phyloP scores from a whole-genome alignment of 2,113 vertebrate species.

The Hypomesus transpacificus region DNA sequence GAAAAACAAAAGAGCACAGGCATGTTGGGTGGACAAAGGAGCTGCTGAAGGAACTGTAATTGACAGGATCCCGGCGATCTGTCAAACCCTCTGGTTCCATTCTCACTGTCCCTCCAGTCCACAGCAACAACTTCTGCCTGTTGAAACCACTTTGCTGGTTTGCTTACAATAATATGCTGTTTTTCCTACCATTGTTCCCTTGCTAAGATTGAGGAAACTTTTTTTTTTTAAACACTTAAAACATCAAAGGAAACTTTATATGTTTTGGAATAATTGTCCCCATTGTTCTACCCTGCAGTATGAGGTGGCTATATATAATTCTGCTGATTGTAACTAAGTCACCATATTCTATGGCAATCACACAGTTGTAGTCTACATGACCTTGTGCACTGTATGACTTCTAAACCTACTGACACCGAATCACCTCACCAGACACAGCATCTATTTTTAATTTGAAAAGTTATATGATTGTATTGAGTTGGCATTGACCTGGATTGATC shows the following conservation, averaged over 20 bases:
- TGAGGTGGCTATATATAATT: no score
- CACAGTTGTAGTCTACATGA: no score
- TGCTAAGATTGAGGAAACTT: neutral
- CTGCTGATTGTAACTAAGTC: no score
- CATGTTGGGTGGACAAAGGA: slow-evolving; percentile 44
- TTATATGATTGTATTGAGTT: no score
- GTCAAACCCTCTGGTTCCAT: slow-evolving; percentile 33
- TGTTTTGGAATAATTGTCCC: neutral
- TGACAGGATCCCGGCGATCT: slow-evolving; percentile 43
- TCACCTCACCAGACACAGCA: no score
- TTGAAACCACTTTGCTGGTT: slow-evolving; percentile 15
- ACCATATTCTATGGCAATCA: no score
- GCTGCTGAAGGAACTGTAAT: slow-evolving; percentile 48
- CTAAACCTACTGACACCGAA: no score
- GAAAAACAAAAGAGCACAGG: slow-evolving; percentile 50
- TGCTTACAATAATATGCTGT: slow-evolving; percentile 15
- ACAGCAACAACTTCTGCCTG: slow-evolving; percentile 14
- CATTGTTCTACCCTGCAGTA: neutral
- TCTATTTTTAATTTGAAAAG: no score
- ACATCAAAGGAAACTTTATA: slow-evolving; percentile 3
- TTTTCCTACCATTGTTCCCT: slow-evolving; percentile 13
- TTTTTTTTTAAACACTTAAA: neutral
- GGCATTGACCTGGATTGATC: no score
- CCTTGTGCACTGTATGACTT: no score
- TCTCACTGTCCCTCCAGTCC: slow-evolving; percentile 39